Percentiles rank a stretch among this genome's conserved stretches.
phyloP scores from a whole-genome alignment of 2,888 invertebrate genomes.

The Hoplodrina blanda region DNA sequence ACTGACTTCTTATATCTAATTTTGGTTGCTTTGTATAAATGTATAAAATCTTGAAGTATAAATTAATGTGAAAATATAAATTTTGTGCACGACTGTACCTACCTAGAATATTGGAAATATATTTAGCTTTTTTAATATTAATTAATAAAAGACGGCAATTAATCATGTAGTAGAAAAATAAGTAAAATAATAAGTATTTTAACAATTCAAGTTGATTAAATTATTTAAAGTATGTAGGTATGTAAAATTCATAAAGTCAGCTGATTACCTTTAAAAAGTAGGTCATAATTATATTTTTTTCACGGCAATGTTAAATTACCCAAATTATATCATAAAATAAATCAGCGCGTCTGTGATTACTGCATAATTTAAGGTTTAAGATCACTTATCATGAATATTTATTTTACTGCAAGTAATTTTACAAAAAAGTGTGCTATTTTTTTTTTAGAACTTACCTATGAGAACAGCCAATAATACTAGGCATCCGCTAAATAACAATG shows the following conservation, averaged over 20 bases:
- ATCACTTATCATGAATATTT: neutral
- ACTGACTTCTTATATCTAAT: neutral
- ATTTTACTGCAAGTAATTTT: neutral
- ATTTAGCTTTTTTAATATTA: too few relatives aligned
- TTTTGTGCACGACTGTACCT: conserved; percentile 20
- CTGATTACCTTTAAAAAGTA: conserved; percentile 55
- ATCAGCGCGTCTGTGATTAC: neutral
- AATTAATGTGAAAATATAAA: neutral
- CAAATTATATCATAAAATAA: conserved; percentile 27
- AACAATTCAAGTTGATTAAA: too few relatives aligned
- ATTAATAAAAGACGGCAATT: too few relatives aligned
- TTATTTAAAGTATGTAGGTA: neutral
- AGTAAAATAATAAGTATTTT: too few relatives aligned
- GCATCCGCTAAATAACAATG: conserved; percentile 76
- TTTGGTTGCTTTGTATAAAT: neutral
- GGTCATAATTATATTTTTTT: conserved; percentile 48
- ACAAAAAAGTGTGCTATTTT: neutral
- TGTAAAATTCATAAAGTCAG: conserved; percentile 32
- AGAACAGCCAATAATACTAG: conserved; percentile 76
- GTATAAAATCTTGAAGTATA: neutral
- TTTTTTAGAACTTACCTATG: conserved; percentile 75
- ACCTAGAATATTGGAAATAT: too few relatives aligned
- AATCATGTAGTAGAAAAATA: too few relatives aligned
- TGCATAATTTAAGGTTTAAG: neutral
- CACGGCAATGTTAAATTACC: conserved; percentile 34